Conservation (phyloP, 2,113 vertebrate genomes). For the Hassar affinis region DNA sequence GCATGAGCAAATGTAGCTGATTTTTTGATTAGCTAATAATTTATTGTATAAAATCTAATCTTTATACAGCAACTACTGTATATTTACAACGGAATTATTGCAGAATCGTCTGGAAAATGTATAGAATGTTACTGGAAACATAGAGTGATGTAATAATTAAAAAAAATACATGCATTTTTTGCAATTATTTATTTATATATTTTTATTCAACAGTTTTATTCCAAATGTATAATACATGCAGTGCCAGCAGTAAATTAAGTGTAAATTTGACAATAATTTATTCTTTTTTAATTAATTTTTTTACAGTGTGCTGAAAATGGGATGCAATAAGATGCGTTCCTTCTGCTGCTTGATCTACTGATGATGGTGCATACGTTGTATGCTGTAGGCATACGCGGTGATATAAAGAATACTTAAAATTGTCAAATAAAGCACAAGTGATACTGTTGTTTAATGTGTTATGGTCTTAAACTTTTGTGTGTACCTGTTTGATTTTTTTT, state of each 20-base stretch:
- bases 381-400: neutral
- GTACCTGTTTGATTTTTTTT: neutral
- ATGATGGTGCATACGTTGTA: neutral
- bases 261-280: neutral
- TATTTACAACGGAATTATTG: too few species aligned
- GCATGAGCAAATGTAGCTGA: neutral
- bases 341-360: neutral
- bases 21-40: too few species aligned
- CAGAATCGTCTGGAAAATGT: neutral
- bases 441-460: neutral
- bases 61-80: too few species aligned
- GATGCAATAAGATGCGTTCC: neutral
- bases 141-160: neutral
- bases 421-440: neutral
- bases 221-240: too few species aligned
- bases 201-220: neutral
- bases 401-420: neutral
- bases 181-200: neutral
- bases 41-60: too few species aligned
- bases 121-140: neutral
- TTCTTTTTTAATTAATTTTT: neutral
- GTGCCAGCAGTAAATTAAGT: neutral
- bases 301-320: neutral
- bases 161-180: neutral
- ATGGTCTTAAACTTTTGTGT: neutral